A percentile compares a stretch with the other conserved stretches of the same genome.
Evolutionary conservation across 2,113 vertebrate species (phyloP).

Genomic region (Scortum barcoo): DNA sequence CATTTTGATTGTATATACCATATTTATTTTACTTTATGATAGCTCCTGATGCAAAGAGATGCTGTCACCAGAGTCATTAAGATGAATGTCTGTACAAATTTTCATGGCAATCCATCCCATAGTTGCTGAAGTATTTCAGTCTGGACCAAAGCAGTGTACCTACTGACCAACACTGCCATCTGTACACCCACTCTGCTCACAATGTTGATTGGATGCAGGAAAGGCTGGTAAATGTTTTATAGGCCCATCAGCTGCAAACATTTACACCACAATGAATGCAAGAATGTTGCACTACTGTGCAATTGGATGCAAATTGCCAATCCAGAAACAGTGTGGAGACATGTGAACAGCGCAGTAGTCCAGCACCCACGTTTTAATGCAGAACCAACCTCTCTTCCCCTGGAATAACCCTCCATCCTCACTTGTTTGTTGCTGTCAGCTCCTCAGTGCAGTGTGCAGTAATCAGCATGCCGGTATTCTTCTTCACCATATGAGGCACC

Average conservation of each 20-base stretch:
- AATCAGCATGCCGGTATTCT: conserved; percentile 35
- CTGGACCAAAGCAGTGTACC: background rate
- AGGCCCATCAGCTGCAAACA: background rate
- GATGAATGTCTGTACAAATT: background rate
- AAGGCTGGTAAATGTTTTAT: background rate
- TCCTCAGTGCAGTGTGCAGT: background rate
- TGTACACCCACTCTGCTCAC: background rate
- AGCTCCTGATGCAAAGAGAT: too few relatives aligned
- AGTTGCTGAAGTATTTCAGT: too few relatives aligned
- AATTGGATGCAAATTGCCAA: background rate
- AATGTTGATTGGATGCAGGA: too few relatives aligned
- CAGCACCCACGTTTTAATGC: background rate
- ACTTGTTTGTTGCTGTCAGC: conserved; percentile 11
- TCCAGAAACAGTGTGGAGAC: background rate
- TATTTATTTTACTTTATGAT: too few relatives aligned
- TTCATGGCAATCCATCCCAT: background rate
- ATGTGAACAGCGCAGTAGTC: background rate
- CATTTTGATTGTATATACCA: too few relatives aligned
- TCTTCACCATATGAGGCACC: conserved; percentile 14
- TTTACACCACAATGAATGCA: background rate
- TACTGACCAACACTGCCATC: background rate
- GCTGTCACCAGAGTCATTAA: too few relatives aligned
- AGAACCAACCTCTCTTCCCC: background rate
- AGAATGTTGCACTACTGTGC: background rate
- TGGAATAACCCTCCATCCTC: background rate